Base-by-base conservation (phyloP, 1,140 invertebrate genomes). In the Platyura marginata region DNA sequence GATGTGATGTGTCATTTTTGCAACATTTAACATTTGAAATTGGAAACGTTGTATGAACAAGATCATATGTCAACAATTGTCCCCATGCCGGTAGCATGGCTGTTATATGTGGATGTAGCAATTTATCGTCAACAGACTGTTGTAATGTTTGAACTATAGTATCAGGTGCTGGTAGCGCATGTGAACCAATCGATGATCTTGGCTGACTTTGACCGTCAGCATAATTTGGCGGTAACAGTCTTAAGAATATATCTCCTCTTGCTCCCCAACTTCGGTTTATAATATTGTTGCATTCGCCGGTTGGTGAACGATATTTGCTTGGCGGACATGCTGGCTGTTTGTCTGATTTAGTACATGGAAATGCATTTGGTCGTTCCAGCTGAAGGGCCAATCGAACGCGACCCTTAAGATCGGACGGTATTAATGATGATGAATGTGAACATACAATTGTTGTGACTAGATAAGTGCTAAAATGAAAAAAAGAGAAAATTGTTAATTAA, bases 261-360 rank as follows among this genome's bases (percentile, higher is more conserved):
- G 79, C 74, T 3, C 93, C 94, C 86, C 88, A 91, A 11, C 75
- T 72, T 5, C 89, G 75, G 58, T 92, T 79, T 29, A 84, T 70
- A 0, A 95, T 77, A 61, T 98, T 98, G 63, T 98, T 98, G 60
- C 94, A 98, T 54, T 84, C 79, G 0, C 89, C 94, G 33, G 80
- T 84, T 13, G 79, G 75, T 21, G 81, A 81, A 37, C 93, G 69
- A 58, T 77, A 87, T 51, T 79, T 80, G 61, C 72, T 80, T 3
- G 79, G 79, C 2, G 78, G 79, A 54, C 81, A 84, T 22, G 38
- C n/a, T 4, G 20, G 10, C 4, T 4, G 11, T 15, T 40, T 23
- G 10, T 5, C 38, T 18, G n/a, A 11, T 15, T 21, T 21, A 10
- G 16, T 19, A 15, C 38, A 40, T 22, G 38, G 19, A 13, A 13